Evolutionary conservation across 2,113 vertebrate genomes (phyloP).

Genomic region (Carettochelys insculpta): DNA sequence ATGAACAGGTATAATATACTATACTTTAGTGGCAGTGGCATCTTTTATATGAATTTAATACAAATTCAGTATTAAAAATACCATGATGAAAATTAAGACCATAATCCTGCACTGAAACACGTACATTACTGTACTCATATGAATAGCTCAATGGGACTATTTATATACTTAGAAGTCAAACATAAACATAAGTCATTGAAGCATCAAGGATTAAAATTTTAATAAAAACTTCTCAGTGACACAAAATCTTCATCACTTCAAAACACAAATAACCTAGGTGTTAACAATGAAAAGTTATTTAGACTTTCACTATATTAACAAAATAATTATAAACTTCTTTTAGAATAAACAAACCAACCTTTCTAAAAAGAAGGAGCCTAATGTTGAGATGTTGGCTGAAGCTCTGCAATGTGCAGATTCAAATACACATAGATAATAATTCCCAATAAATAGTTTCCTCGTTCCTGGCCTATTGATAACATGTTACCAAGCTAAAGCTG

Average conservation of each 20-base stretch:
- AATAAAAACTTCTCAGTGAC: neutral
- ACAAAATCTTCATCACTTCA: neutral
- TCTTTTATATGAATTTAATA: neutral
- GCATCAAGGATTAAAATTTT: neutral
- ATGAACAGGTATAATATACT: neutral
- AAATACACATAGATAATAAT: neutral
- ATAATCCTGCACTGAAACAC: accelerated
- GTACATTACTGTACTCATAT: accelerated
- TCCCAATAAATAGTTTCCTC: neutral
- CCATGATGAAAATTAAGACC: neutral
- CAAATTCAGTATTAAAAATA: neutral
- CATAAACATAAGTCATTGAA: accelerated
- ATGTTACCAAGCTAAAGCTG: neutral
- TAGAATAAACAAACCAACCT: neutral
- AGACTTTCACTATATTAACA: neutral
- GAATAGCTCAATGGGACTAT: neutral
- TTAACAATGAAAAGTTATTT: neutral
- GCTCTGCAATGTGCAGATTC: accelerated
- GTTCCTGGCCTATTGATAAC: accelerated
- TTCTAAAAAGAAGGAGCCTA: neutral
- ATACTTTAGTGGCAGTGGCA: neutral
- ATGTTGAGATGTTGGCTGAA: neutral
- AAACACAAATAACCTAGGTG: neutral
- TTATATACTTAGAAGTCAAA: neutral
- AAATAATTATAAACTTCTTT: neutral